phyloP scores from a whole-genome alignment of 2,888 invertebrate genomes.

The Embidobia sp. region DNA sequence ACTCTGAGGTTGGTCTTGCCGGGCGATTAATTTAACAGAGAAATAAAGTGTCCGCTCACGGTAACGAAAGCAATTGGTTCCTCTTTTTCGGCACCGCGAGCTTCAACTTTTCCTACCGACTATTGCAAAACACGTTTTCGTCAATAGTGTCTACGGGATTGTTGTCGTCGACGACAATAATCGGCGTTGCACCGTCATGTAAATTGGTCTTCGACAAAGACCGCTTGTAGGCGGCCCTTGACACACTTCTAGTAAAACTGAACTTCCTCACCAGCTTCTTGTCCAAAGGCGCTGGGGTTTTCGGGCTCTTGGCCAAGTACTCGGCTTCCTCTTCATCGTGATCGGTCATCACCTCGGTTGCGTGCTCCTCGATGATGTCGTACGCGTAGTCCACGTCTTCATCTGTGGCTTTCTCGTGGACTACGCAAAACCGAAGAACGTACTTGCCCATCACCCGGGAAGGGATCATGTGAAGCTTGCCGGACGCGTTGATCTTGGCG shows the following conservation, averaged over 20 bases:
- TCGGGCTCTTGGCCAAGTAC: conserved; percentile 78
- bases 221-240: conserved; percentile 83
- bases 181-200: conserved; percentile 83
- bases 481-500: conserved; percentile 91
- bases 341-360: conserved; percentile 83
- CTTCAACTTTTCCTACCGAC: conserved; percentile 78
- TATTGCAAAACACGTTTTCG: conserved; percentile 77
- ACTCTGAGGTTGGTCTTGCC: conserved; percentile 8
- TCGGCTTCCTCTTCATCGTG: conserved; percentile 80
- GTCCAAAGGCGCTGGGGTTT: conserved; percentile 82
- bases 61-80: conserved; percentile 72
- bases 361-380: conserved; percentile 84
- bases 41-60: conserved; percentile 70
- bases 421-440: conserved; percentile 90
- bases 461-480: conserved; percentile 93
- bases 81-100: conserved; percentile 76
- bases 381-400: conserved; percentile 88
- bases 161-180: conserved; percentile 82
- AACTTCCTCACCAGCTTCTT: conserved; percentile 83
- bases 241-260: conserved; percentile 84
- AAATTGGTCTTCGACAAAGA: conserved; percentile 82
- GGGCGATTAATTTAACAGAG: too few species aligned
- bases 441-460: conserved; percentile 89
- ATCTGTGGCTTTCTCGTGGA: conserved; percentile 89
- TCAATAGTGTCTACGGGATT: conserved; percentile 74